Percentiles rank a stretch among this genome's conserved stretches.
Conservation (phyloP, 2,888 invertebrate genomes). For the Stenichneumon culpator region DNA sequence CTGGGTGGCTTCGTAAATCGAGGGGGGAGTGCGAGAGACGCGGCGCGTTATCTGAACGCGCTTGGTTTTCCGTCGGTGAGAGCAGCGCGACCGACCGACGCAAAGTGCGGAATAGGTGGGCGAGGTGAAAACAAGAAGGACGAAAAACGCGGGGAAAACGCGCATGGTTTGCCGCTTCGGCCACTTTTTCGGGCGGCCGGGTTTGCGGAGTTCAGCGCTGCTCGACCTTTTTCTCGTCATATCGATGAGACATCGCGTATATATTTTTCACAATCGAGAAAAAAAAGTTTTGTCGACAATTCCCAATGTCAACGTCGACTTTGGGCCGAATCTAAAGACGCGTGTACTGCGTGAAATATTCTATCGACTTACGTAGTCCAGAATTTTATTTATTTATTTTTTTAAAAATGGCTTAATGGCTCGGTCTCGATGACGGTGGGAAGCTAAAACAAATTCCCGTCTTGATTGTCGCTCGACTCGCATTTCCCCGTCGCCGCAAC, state of each 20-base stretch:
- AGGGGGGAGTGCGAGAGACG: slow-evolving; percentile 3
- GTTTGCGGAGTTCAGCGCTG: neutral
- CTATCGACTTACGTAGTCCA: too few species aligned
- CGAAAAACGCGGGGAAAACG: slow-evolving; percentile 21
- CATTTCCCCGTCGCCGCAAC: slow-evolving; percentile 1
- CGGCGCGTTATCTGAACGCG: slow-evolving; percentile 80
- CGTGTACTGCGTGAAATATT: too few species aligned
- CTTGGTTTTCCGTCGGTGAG: slow-evolving; percentile 72
- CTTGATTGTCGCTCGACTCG: neutral
- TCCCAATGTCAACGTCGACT: too few species aligned
- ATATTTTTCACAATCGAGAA: too few species aligned
- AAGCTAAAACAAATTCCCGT: neutral
- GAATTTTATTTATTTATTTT: neutral
- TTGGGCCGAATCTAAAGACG: too few species aligned
- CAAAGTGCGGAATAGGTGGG: neutral
- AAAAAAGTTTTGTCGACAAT: neutral
- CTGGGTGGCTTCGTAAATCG: slow-evolving; percentile 23
- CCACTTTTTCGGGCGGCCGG: neutral
- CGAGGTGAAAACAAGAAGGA: neutral
- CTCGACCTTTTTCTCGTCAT: neutral
- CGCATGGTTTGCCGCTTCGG: slow-evolving; percentile 5
- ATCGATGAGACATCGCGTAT: neutral
- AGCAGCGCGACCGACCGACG: slow-evolving; percentile 22
- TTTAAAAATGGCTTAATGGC: neutral
- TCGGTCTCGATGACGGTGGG: neutral